These are phyloP conservation scores for Resseliella maxima DNA, from an alignment of 2,888 invertebrate species.

Conservation along the genomic window DNA sequence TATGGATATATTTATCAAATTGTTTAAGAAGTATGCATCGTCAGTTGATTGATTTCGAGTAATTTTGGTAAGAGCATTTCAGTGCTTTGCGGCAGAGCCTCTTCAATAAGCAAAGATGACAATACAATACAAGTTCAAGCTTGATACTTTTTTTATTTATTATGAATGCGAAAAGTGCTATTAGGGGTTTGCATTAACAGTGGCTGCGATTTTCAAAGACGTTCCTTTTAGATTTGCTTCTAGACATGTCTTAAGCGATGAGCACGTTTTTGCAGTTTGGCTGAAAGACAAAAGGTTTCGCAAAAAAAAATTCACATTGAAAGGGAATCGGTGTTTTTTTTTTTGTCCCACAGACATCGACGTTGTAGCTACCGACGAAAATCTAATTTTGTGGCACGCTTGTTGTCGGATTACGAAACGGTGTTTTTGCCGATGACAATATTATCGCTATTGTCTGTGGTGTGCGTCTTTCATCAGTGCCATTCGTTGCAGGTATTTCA, in stretches of 20 bases:
- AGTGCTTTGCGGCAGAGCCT: background rate
- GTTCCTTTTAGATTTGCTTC: background rate
- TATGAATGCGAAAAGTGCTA: background rate
- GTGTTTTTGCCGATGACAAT: background rate
- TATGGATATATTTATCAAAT: background rate
- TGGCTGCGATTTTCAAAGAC: background rate
- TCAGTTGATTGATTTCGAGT: background rate
- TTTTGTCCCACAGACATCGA: background rate
- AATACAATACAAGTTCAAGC: background rate
- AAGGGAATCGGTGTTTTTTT: background rate
- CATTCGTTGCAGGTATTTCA: conserved; percentile 3
- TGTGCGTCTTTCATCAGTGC: background rate
- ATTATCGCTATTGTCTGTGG: conserved; percentile 27
- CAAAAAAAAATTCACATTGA: background rate
- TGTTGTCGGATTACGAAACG: background rate
- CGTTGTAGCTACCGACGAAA: background rate
- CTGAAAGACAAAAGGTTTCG: conserved; percentile 3
- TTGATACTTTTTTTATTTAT: conserved; percentile 5
- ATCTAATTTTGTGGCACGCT: conserved; percentile 18
- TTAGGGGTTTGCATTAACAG: background rate
- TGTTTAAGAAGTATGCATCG: background rate
- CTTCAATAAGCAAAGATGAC: background rate
- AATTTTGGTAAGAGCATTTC: conserved; percentile 5
- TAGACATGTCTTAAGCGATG: background rate
- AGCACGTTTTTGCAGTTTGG: background rate